phyloP scores from a whole-genome alignment of 2,113 vertebrate genomes.

The Pyrgilauda ruficollis region DNA sequence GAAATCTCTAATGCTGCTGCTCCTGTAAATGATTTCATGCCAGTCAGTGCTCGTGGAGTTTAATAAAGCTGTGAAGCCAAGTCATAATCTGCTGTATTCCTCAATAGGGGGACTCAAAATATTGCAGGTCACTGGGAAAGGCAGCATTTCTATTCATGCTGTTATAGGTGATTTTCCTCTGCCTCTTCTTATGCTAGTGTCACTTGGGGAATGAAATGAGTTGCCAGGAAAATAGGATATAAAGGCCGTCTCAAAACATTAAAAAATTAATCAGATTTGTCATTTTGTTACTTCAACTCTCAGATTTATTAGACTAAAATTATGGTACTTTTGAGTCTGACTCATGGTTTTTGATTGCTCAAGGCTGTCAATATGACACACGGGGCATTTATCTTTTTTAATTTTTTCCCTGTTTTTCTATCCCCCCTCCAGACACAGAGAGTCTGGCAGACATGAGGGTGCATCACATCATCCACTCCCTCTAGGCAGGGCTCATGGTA shows the following conservation, averaged over 20 bases:
- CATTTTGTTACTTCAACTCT: neutral
- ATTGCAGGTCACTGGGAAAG: neutral
- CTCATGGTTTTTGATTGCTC: neutral
- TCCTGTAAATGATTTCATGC: neutral
- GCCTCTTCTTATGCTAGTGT: neutral
- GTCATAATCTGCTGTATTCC: neutral
- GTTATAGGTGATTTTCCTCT: neutral
- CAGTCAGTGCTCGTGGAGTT: neutral
- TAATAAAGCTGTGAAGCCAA: neutral
- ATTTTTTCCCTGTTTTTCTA: neutral
- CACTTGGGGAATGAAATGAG: neutral
- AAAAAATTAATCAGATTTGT: neutral
- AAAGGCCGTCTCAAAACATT: neutral
- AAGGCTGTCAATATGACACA: neutral
- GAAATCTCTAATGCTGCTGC: neutral
- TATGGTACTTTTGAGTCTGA: neutral
- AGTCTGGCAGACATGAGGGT: neutral
- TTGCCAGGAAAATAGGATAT: neutral
- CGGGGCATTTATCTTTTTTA: neutral
- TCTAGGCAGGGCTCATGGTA: neutral
- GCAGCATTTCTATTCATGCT: neutral
- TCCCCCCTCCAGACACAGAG: neutral
- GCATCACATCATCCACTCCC: neutral
- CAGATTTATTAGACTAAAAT: neutral
- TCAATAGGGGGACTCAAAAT: neutral